These are phyloP conservation scores for Parnassius apollo DNA, from an alignment of 2,888 invertebrate genomes.

Conservation along the genomic window DNA sequence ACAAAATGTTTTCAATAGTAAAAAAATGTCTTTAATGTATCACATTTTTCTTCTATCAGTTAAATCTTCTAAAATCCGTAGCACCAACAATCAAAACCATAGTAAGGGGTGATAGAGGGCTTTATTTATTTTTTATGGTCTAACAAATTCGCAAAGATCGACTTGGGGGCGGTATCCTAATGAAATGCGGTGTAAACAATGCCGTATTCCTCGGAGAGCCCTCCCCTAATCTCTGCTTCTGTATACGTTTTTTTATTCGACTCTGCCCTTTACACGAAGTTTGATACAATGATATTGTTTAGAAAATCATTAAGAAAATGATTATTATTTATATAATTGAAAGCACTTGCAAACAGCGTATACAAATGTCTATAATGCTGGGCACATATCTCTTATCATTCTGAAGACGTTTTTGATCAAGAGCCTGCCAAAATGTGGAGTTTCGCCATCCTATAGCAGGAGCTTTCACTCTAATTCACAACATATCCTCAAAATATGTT, in stretches of 20 bases:
- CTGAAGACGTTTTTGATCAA: too few relatives aligned
- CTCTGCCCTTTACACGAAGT: slow-evolving; percentile 25
- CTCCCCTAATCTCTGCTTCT: slow-evolving; percentile 33
- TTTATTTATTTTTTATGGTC: slow-evolving; percentile 69
- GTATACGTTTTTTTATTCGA: slow-evolving; percentile 40
- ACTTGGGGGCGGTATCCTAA: slow-evolving; percentile 51
- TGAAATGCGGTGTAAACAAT: slow-evolving; percentile 71
- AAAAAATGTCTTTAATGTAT: too few relatives aligned
- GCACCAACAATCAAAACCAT: slow-evolving; percentile 40
- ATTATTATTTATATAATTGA: slow-evolving; percentile 3
- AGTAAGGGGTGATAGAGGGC: slow-evolving; percentile 41
- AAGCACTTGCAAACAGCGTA: too few relatives aligned
- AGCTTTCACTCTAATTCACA: too few relatives aligned
- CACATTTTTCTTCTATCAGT: not conserved
- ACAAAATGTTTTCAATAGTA: too few relatives aligned
- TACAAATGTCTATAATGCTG: too few relatives aligned
- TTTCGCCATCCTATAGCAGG: too few relatives aligned
- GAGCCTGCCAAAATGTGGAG: too few relatives aligned
- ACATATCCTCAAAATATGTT: too few relatives aligned
- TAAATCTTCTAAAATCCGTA: slow-evolving; percentile 7
- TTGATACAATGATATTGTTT: slow-evolving; percentile 19
- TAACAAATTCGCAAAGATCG: slow-evolving; percentile 49
- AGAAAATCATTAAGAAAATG: slow-evolving; percentile 12
- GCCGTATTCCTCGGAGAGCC: slow-evolving; percentile 58
- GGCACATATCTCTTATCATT: too few relatives aligned